phyloP scores from a whole-genome alignment of 2,113 vertebrate genomes.

The Microcebus murinus region DNA sequence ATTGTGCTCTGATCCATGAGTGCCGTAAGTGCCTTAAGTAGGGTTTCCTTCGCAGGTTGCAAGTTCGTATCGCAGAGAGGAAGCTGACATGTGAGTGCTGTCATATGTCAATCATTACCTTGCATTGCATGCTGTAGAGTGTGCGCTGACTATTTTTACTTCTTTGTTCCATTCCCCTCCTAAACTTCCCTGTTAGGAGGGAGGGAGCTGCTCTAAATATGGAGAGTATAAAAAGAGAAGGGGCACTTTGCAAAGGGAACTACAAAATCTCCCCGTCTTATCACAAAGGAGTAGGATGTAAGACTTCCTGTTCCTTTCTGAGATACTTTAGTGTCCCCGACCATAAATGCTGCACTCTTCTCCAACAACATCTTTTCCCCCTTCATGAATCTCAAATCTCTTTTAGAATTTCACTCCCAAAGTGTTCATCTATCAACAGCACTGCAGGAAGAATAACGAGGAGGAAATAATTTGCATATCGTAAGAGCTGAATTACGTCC shows the following conservation, averaged over 20 bases:
- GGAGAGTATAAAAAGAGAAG: not conserved
- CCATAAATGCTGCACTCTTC: not conserved
- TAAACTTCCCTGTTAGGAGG: not conserved
- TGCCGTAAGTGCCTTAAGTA: not conserved
- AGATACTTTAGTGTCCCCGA: not conserved
- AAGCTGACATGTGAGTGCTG: not conserved
- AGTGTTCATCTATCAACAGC: not conserved
- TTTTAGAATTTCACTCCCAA: not conserved
- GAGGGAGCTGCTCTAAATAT: not conserved
- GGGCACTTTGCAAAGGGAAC: not conserved
- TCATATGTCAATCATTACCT: constrained; percentile 45
- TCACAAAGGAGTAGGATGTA: not conserved
- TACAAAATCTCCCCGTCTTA: not conserved
- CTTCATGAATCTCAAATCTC: not conserved
- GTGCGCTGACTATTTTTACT: not conserved
- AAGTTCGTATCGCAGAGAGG: constrained; percentile 17
- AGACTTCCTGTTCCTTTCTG: constrained; percentile 10
- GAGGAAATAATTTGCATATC: not conserved
- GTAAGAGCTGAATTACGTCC: not conserved
- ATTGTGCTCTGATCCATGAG: constrained; percentile 50
- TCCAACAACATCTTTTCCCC: not conserved
- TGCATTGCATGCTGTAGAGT: not conserved
- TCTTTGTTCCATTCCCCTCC: not conserved
- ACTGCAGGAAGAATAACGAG: not conserved
- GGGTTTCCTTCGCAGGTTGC: not conserved